These are phyloP conservation scores for Harmothoe impar DNA, from an alignment of 2,888 invertebrate species.

Conservation along the genomic window DNA sequence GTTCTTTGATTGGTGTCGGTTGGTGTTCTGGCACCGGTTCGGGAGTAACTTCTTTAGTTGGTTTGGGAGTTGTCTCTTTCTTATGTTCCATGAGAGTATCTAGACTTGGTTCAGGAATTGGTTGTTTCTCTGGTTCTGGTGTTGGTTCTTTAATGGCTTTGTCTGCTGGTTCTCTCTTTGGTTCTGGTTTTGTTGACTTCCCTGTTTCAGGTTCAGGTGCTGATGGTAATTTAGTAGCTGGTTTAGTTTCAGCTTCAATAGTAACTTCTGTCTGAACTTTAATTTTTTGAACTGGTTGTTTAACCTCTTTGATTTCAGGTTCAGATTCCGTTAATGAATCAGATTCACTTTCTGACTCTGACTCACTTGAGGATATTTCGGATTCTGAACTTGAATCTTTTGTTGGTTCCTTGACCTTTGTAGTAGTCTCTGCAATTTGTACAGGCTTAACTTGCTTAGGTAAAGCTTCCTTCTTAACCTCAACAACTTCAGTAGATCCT, in stretches of 20 bases:
- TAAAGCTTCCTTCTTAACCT: not conserved
- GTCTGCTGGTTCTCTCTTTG: not conserved
- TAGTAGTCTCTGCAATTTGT: not conserved
- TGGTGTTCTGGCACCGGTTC: no score
- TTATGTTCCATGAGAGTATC: no score
- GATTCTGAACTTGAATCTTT: constrained; percentile 3
- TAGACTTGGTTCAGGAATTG: not conserved
- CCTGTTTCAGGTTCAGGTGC: not conserved
- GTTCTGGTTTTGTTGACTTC: not conserved
- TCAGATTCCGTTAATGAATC: not conserved
- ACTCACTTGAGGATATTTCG: not conserved
- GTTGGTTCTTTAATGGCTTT: not conserved
- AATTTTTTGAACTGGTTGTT: not conserved
- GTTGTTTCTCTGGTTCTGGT: not conserved
- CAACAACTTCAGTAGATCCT: not conserved
- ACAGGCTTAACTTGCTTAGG: not conserved
- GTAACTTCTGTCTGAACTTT: not conserved
- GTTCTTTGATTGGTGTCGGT: no score
- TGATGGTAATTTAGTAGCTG: no score
- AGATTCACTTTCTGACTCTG: not conserved
- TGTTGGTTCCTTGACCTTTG: not conserved
- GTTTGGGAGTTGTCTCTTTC: not conserved
- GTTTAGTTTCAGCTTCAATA: not conserved
- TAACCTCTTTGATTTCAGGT: not conserved
- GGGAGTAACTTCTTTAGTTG: not conserved